Conservation (phyloP, 2,797 vertebrate genomes). For the Antrozous pallidus region DNA sequence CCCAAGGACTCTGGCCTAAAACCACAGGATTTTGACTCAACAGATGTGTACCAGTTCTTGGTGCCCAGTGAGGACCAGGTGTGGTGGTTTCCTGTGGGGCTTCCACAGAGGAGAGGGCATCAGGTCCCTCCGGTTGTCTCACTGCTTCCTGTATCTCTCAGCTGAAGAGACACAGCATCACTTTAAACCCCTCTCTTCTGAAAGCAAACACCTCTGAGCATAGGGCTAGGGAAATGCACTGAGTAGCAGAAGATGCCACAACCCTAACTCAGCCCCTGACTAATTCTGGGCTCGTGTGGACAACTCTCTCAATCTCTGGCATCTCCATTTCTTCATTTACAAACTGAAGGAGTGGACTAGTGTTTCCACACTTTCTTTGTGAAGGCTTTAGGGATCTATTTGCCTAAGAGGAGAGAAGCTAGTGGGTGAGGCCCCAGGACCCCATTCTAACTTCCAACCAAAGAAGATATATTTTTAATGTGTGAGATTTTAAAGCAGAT, state of each 20-base stretch:
- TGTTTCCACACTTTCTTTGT: background rate
- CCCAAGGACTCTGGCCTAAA: background rate
- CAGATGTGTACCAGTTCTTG: background rate
- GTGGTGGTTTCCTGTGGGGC: background rate
- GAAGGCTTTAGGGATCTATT: background rate
- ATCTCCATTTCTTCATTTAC: background rate
- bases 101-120: background rate
- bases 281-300: background rate
- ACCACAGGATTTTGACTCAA: background rate
- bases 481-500: background rate
- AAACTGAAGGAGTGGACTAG: background rate
- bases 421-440: background rate
- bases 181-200: background rate
- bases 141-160: background rate
- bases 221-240: background rate
- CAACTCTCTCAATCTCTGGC: background rate
- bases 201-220: background rate
- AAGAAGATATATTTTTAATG: background rate
- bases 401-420: background rate
- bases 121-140: background rate
- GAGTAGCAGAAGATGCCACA: background rate
- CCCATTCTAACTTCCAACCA: background rate
- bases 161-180: background rate
- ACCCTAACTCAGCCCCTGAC: background rate
- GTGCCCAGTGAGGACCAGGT: background rate